Percentiles rank a stretch among this genome's conserved stretches.
Evolutionary conservation across 2,888 invertebrate species (phyloP).

Genomic region (Agrotis puta): DNA sequence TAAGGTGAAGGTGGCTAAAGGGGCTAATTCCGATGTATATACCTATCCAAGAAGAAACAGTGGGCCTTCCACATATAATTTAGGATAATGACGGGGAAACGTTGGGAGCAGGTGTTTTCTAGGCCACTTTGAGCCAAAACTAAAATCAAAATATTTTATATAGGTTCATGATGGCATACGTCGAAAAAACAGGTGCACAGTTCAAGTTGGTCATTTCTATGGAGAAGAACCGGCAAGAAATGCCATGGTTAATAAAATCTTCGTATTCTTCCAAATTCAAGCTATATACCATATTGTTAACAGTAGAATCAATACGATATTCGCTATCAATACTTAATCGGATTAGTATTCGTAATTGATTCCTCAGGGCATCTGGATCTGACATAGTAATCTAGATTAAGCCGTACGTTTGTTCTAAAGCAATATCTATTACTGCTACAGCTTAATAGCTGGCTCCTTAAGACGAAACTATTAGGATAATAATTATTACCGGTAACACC

Average conservation of each 20-base stretch:
- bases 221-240: too few species aligned
- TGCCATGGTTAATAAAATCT: too few species aligned
- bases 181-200: too few species aligned
- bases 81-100: not conserved
- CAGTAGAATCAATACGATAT: slow-evolving; percentile 32
- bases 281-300: slow-evolving; percentile 5
- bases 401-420: slow-evolving; percentile 32
- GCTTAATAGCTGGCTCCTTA: not conserved
- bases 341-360: slow-evolving; percentile 46
- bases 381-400: slow-evolving; percentile 43
- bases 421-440: slow-evolving; percentile 36
- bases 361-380: slow-evolving; percentile 46
- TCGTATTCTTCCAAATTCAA: not conserved
- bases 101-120: not conserved
- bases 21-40: too few species aligned
- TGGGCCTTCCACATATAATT: not conserved
- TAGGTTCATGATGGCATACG: too few species aligned
- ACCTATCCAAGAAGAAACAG: too few species aligned
- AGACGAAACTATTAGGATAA: slow-evolving; percentile 2
- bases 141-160: too few species aligned
- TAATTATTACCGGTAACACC: not conserved
- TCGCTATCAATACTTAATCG: slow-evolving; percentile 27
- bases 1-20: not conserved
- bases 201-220: too few species aligned
- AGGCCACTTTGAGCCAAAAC: not conserved